A percentile compares a stretch with the other conserved stretches of the same genome.
These are phyloP conservation scores for Nymphalis polychloros DNA, from an alignment of 2,888 invertebrate species.

Conservation along the genomic window DNA sequence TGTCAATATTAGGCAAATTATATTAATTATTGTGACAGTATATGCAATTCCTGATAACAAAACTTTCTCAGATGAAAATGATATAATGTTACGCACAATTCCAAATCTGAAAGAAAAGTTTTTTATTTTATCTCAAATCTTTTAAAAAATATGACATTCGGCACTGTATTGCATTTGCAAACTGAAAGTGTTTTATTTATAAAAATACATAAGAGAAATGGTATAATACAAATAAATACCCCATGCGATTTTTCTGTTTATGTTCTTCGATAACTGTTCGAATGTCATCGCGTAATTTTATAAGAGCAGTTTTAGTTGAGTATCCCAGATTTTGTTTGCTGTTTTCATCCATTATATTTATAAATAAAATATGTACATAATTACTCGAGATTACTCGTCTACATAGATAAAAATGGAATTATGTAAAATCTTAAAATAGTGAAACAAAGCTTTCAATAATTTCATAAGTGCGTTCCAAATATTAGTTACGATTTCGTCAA, in stretches of 20 bases:
- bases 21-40: slow-evolving; percentile 67
- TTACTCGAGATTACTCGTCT: slow-evolving; percentile 11
- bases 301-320: slow-evolving; percentile 85
- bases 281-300: slow-evolving; percentile 87
- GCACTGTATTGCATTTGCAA: too few species aligned
- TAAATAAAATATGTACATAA: slow-evolving; percentile 25
- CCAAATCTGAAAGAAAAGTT: slow-evolving; percentile 58
- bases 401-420: slow-evolving; percentile 17
- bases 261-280: slow-evolving; percentile 83
- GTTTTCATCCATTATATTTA: slow-evolving; percentile 58
- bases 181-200: too few species aligned
- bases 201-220: background rate
- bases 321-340: slow-evolving; percentile 77
- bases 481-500: too few species aligned
- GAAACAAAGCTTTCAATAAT: background rate
- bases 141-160: too few species aligned
- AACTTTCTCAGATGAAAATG: slow-evolving; percentile 75
- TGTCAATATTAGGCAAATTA: slow-evolving; percentile 66
- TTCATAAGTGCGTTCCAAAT: background rate
- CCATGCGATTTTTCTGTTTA: slow-evolving; percentile 78
- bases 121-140: background rate
- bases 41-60: slow-evolving; percentile 73
- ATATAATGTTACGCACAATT: slow-evolving; percentile 65
- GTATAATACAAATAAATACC: slow-evolving; percentile 52
- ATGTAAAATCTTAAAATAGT: slow-evolving; percentile 21